Base-by-base conservation (phyloP, 2,113 vertebrate genomes). In the Leucopsar rothschildi region DNA sequence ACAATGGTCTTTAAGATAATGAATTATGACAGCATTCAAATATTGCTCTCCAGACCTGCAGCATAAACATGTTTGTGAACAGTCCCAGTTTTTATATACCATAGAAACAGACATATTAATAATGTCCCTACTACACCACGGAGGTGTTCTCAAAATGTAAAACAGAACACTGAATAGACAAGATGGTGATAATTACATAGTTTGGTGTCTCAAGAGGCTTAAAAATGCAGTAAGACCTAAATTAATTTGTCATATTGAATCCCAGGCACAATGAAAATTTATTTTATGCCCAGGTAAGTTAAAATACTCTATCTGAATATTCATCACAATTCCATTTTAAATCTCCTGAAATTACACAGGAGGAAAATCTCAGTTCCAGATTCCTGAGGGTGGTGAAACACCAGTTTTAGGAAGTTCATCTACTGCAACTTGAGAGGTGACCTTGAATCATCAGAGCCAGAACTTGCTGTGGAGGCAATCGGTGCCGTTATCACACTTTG, bases 351-450 rank as follows among this genome's bases (percentile, higher is more conserved):
- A 82, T 69, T 61, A 25, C 35, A 27, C 14, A 47, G 22, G 16
- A 75, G 66, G 3, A 25, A 75, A 85, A 78, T 27, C 4, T 50
- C 5, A 24, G 10, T 19, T 90, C 47, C 65, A 68, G 10, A 11
- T 42, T 61, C 65, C 39, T 65, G 28, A 80, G 39, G 14, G 50
- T 76, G 53, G n/a, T 3, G 0, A 35, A 75, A 52, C 60, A 75
- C 13, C 18, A 63, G 44, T 49, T 39, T 88, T 91, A 81, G 47
- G 68, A 95, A 81, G 63, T 81, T 70, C 15, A 2, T 56, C 72
- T 85, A 29, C 77, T 92, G n/a, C 8, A 8, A 4, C n/a, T 45
- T 42, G 66, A 60, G 94, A 97, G 93, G 97, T 98, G 97, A 98
- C 97, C 94, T 98, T 97, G 90, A 64, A 86, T 64, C 27, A 22